Base-by-base conservation (phyloP, 2,888 invertebrate genomes). In the Asteroscopus sphinx region DNA sequence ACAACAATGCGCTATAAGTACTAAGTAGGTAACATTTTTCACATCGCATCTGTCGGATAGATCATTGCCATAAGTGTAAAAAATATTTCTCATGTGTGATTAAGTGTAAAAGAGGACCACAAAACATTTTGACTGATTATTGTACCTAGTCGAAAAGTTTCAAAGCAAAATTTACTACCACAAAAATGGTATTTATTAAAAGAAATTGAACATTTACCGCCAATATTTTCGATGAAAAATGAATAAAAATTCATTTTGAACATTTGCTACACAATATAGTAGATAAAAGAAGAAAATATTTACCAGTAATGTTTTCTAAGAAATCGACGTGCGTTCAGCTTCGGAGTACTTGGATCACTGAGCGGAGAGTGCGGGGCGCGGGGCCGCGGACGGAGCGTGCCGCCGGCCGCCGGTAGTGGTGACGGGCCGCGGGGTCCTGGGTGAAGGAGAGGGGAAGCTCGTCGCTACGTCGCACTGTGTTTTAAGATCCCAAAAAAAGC, bases 1-100 rank as follows among this genome's bases (percentile, higher is more conserved):
- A 52, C 46, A 39, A 69, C 58, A 59, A 59, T 51, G 33, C 35
- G n/a, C n/a, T n/a, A n/a, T n/a, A n/a, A n/a, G n/a, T n/a, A n/a
- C n/a, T n/a, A n/a, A n/a, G n/a, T n/a, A n/a, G n/a, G n/a, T n/a
- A n/a, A n/a, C n/a, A n/a, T n/a, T n/a, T n/a, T n/a, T n/a, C n/a
- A n/a, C n/a, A n/a, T n/a, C n/a, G n/a, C n/a, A n/a, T n/a, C n/a
- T n/a, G n/a, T n/a, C n/a, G n/a, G n/a, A n/a, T n/a, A n/a, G n/a
- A n/a, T n/a, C n/a, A n/a, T n/a, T n/a, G n/a, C n/a, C n/a, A n/a
- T n/a, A n/a, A n/a, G n/a, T n/a, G n/a, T n/a, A n/a, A n/a, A n/a
- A n/a, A n/a, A n/a, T n/a, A n/a, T n/a, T n/a, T n/a, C n/a, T n/a
- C n/a, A n/a, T n/a, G n/a, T n/a, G n/a, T n/a, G n/a, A n/a, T n/a